Percentiles rank a stretch among this genome's conserved stretches.
phyloP scores from a whole-genome alignment of 2,797 vertebrate species.

The Rhinoraja longicauda region DNA sequence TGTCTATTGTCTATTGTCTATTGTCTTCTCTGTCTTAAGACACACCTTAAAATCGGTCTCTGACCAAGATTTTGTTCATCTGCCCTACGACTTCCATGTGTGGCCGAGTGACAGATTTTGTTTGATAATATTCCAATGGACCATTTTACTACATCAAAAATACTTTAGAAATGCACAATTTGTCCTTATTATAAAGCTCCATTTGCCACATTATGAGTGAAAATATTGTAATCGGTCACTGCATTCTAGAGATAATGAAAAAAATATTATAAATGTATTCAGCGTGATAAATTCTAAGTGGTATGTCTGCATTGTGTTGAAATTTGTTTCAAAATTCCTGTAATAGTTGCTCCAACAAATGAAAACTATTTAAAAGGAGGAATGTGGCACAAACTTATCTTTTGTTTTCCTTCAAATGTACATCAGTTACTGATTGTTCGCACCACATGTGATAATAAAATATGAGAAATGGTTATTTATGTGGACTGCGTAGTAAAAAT shows the following conservation, averaged over 20 bases:
- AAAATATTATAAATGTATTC: neutral
- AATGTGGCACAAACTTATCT: neutral
- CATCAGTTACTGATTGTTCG: neutral
- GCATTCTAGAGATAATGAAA: neutral
- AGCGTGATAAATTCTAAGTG: neutral
- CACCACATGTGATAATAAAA: neutral
- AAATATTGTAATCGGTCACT: neutral
- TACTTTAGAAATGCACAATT: too few species aligned
- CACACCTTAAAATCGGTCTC: too few species aligned
- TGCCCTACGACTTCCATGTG: too few species aligned
- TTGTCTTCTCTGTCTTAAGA: too few species aligned
- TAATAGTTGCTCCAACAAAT: neutral
- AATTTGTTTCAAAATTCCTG: neutral
- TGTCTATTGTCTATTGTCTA: too few species aligned
- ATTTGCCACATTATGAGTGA: neutral
- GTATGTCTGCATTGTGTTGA: neutral
- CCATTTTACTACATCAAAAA: too few species aligned
- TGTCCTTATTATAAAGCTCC: neutral
- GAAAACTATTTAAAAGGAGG: neutral
- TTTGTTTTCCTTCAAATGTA: neutral
- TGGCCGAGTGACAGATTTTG: too few species aligned
- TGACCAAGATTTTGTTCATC: too few species aligned
- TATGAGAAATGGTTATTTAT: neutral
- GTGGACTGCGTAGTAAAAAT: neutral
- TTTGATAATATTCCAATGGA: too few species aligned